Percentiles rank a stretch among this genome's conserved stretches.
phyloP scores from a whole-genome alignment of 2,113 vertebrate species.

The Panthera uncia region DNA sequence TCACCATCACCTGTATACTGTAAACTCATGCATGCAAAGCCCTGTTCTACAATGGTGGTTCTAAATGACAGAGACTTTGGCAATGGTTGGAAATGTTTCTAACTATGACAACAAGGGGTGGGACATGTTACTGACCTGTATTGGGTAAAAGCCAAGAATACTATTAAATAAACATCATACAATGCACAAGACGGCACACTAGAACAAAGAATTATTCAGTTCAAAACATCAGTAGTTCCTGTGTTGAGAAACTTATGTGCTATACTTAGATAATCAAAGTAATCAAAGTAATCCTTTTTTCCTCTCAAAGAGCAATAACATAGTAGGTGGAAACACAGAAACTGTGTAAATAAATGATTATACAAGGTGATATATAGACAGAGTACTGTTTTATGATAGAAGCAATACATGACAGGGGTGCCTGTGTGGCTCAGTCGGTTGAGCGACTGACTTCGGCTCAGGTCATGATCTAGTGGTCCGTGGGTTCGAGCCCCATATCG shows the following conservation, averaged over 20 bases:
- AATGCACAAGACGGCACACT: neutral
- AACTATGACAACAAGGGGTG: rapidly evolving
- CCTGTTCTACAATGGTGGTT: neutral
- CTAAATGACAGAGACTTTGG: neutral
- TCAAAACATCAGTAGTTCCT: neutral
- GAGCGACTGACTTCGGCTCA: no score
- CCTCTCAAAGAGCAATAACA: neutral
- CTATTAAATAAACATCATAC: neutral
- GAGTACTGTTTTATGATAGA: neutral
- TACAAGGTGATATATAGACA: neutral
- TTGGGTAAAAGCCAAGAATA: neutral
- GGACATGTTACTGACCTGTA: neutral
- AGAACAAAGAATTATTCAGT: neutral
- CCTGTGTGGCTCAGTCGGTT: no score
- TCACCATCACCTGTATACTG: neutral
- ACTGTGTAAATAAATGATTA: neutral
- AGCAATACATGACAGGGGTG: neutral
- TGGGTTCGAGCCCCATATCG: no score
- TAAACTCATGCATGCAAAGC: neutral
- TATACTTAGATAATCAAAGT: neutral
- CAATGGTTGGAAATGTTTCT: neutral
- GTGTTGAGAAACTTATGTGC: neutral
- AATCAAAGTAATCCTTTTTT: neutral
- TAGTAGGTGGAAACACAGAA: neutral
- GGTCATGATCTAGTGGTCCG: no score